phyloP scores from a whole-genome alignment of 2,888 invertebrate species.

The Dascillus cervinus region DNA sequence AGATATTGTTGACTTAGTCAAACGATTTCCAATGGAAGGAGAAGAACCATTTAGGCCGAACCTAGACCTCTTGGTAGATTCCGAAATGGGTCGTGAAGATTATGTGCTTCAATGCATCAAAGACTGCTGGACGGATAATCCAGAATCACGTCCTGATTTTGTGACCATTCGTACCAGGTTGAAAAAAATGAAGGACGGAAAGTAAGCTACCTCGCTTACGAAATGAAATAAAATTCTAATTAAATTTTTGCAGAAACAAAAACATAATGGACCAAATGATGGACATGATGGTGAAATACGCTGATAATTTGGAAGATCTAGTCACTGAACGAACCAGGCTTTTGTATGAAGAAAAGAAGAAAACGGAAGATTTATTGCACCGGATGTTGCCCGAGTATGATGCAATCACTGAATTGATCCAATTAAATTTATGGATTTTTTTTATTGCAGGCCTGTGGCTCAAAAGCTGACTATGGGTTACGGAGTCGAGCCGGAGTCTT shows the following conservation, averaged over 20 bases:
- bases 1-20: conserved; percentile 84
- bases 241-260: conserved; percentile 54
- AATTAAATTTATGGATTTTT: conserved; percentile 5
- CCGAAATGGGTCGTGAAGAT: conserved; percentile 67
- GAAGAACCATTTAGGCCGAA: conserved; percentile 75
- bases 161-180: conserved; percentile 66
- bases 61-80: conserved; percentile 61
- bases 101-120: conserved; percentile 75
- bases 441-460: conserved; percentile 70
- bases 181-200: conserved; percentile 84
- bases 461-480: conserved; percentile 78
- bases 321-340: conserved; percentile 86
- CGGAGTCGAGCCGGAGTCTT: conserved; percentile 88
- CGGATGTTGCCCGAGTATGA: conserved; percentile 89
- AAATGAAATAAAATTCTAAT: background rate
- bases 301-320: conserved; percentile 89
- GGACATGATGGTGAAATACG: conserved; percentile 96
- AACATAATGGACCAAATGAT: conserved; percentile 98
- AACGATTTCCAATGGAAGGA: conserved; percentile 57
- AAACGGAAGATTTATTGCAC: conserved; percentile 86
- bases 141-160: conserved; percentile 79
- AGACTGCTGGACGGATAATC: conserved; percentile 86
- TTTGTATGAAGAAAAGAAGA: conserved; percentile 85
- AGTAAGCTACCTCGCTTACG: conserved; percentile 48
- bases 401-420: conserved; percentile 17